phyloP scores from a whole-genome alignment of 2,113 vertebrate species.

The Pteronura brasiliensis region DNA sequence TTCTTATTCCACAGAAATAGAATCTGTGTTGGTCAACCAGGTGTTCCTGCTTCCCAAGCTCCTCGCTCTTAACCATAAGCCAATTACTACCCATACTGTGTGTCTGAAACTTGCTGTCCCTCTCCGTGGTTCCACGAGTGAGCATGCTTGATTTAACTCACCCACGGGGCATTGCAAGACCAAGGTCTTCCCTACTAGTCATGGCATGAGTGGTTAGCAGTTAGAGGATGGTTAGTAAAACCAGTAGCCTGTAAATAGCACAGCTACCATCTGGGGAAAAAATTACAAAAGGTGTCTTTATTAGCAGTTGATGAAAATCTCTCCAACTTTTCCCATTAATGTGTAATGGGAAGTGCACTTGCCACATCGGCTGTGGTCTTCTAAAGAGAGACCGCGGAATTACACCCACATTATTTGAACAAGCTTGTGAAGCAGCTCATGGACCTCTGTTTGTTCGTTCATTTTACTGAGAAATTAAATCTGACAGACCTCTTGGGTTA shows the following conservation, averaged over 20 bases:
- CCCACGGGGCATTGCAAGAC: neutral
- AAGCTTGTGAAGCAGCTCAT: neutral
- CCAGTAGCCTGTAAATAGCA: neutral
- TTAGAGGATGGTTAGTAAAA: neutral
- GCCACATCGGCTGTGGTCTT: neutral
- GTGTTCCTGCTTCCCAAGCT: neutral
- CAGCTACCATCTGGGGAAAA: neutral
- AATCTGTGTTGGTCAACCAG: neutral
- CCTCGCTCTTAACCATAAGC: neutral
- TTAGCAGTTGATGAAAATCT: neutral
- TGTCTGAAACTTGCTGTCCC: no score
- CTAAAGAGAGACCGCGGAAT: neutral
- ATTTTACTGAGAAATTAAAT: neutral
- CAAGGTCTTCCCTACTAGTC: neutral
- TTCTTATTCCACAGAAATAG: neutral
- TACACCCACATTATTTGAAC: neutral
- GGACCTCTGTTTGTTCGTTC: neutral
- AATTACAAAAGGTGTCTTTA: neutral
- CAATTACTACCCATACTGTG: accelerated
- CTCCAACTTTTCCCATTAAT: neutral
- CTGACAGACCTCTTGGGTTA: neutral
- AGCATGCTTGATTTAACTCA: no score
- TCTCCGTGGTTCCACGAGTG: accelerated
- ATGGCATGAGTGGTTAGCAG: neutral
- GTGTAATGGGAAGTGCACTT: neutral